phyloP scores from a whole-genome alignment of 2,888 invertebrate genomes.

The Nomada fabriciana region DNA sequence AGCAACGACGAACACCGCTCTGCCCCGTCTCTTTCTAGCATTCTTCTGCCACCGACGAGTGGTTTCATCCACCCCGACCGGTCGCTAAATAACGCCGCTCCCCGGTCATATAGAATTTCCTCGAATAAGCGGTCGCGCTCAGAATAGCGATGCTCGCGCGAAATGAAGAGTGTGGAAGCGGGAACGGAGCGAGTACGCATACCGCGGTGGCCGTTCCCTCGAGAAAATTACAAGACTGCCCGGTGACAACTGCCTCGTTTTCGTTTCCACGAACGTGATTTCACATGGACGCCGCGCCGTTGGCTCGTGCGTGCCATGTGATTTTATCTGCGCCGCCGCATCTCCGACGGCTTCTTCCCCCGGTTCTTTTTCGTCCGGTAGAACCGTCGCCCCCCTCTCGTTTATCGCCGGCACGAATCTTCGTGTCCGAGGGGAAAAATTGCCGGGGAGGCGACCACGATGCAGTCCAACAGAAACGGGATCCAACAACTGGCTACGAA shows the following conservation, averaged over 20 bases:
- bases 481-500: conserved; percentile 8
- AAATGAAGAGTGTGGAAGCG: not conserved
- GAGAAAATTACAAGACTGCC: conserved; percentile 53
- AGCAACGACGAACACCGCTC: not conserved
- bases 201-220: conserved; percentile 25
- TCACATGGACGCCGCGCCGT: conserved; percentile 21
- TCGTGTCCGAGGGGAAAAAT: conserved; percentile 38
- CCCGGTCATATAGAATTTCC: conserved; percentile 42
- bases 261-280: conserved; percentile 62
- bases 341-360: not conserved
- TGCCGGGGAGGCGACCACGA: conserved; percentile 15
- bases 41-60: not conserved
- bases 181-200: not conserved
- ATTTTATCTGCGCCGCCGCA: conserved; percentile 45
- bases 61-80: conserved; percentile 7
- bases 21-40: not conserved
- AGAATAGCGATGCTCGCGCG: conserved; percentile 43
- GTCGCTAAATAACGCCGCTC: conserved; percentile 40
- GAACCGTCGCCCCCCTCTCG: not conserved
- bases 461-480: conserved; percentile 2
- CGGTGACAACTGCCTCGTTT: conserved; percentile 53
- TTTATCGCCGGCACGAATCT: conserved; percentile 56
- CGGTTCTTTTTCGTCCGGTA: not conserved
- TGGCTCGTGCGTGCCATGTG: conserved; percentile 50
- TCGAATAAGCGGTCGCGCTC: conserved; percentile 43